These are phyloP conservation scores for Stictocephala bisonia DNA, from an alignment of 2,888 invertebrate genomes.

Conservation along the genomic window DNA sequence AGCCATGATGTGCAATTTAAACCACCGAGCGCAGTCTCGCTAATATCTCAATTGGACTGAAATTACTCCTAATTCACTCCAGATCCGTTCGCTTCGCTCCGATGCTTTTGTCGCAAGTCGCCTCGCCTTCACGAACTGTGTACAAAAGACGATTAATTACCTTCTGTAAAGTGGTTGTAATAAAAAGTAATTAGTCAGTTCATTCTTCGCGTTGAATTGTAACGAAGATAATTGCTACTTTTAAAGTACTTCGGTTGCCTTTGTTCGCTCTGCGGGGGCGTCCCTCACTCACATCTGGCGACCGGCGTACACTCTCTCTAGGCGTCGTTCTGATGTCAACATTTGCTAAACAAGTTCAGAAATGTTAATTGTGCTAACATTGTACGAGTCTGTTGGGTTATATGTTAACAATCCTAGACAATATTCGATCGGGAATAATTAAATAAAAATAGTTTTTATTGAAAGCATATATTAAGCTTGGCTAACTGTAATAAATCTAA, in stretches of 20 bases:
- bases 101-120: too few species aligned
- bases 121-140: constrained; percentile 26
- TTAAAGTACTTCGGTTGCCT: constrained; percentile 44
- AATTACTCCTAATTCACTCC: constrained; percentile 69
- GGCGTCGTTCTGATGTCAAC: neutral
- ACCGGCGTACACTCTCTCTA: neutral
- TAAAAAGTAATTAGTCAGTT: constrained; percentile 50
- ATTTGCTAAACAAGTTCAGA: too few species aligned
- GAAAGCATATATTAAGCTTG: too few species aligned
- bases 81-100: constrained; percentile 45
- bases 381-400: too few species aligned
- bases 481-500: too few species aligned
- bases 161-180: constrained; percentile 39
- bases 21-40: constrained; percentile 54
- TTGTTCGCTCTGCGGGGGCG: constrained; percentile 37
- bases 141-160: constrained; percentile 48
- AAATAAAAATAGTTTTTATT: too few species aligned
- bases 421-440: too few species aligned
- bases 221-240: constrained; percentile 49
- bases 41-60: constrained; percentile 67
- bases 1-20: constrained; percentile 41
- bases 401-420: too few species aligned
- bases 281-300: too few species aligned
- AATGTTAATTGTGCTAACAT: too few species aligned
- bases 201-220: constrained; percentile 49